A percentile compares a stretch with the other conserved stretches of the same genome.
Evolutionary conservation across 2,797 vertebrate genomes (phyloP).

Genomic region (Notolepis coatsorum): DNA sequence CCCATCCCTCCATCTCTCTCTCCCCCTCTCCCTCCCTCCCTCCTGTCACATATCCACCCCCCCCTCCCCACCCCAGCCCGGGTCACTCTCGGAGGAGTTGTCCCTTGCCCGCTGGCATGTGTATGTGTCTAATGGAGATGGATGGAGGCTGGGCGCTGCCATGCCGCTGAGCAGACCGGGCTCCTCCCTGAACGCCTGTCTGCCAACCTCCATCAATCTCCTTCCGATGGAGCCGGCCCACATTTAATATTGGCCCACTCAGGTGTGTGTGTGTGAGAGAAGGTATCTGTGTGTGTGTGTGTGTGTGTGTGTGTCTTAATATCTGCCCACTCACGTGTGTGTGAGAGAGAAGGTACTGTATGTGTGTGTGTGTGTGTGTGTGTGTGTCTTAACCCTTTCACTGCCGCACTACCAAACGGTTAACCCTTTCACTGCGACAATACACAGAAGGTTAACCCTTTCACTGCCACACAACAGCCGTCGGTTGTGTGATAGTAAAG

Average conservation of each 20-base stretch:
- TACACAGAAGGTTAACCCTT: too few relatives aligned
- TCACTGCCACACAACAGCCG: too few relatives aligned
- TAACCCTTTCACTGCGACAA: too few relatives aligned
- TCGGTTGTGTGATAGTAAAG: too few relatives aligned
- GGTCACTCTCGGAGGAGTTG: conserved; percentile 69
- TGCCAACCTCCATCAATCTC: conserved; percentile 79
- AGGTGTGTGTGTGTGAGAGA: conserved; percentile 31
- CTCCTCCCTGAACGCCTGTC: conserved; percentile 78
- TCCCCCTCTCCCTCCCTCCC: neutral
- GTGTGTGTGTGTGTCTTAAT: neutral
- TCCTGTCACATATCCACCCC: conserved; percentile 12
- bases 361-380: neutral
- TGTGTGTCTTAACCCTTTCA: too few relatives aligned
- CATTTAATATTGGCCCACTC: conserved; percentile 29
- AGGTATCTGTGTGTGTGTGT: conserved; percentile 1
- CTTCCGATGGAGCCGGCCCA: conserved; percentile 56
- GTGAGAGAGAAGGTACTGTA: neutral
- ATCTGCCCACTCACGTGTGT: too few relatives aligned
- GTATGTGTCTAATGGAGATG: conserved; percentile 80
- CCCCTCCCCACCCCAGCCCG: neutral
- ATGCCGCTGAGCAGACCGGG: conserved; percentile 68
- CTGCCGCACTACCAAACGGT: too few relatives aligned
- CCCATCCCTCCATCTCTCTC: conserved; percentile 9
- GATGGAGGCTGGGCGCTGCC: conserved; percentile 75
- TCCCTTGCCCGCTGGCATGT: conserved; percentile 76